Evolutionary conservation across 2,113 vertebrate genomes (phyloP).

Genomic region (Actenoides hombroni): DNA sequence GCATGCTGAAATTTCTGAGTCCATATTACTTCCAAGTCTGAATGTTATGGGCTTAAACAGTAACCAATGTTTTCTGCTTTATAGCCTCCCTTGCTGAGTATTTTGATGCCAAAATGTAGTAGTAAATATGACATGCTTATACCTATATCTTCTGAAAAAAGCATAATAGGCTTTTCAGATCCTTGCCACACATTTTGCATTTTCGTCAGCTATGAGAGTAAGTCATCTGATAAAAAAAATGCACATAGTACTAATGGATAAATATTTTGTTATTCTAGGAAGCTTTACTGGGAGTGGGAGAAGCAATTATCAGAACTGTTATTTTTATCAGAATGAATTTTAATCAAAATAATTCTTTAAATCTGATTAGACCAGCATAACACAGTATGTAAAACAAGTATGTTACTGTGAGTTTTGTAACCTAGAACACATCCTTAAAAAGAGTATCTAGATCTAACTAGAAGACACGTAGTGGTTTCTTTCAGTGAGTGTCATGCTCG

Average conservation of each 20-base stretch:
- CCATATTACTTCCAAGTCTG: neutral
- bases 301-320: too few relatives aligned
- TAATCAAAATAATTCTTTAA: neutral
- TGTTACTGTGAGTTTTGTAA: neutral
- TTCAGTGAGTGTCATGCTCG: fast-evolving
- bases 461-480: neutral
- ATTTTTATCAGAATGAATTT: neutral
- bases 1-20: neutral
- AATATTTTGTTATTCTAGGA: neutral
- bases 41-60: neutral
- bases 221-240: neutral
- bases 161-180: neutral
- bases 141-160: neutral
- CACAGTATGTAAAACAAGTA: neutral
- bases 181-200: neutral
- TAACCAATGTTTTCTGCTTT: neutral
- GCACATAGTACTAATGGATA: neutral
- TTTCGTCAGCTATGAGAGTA: neutral
- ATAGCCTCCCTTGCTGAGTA: neutral
- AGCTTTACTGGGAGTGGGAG: neutral
- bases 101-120: neutral
- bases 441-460: neutral
- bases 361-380: neutral
- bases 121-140: neutral
- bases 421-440: neutral